These are phyloP conservation scores for Rhegmatorhina hoffmannsi DNA, from an alignment of 2,113 vertebrate species.

Conservation along the genomic window DNA sequence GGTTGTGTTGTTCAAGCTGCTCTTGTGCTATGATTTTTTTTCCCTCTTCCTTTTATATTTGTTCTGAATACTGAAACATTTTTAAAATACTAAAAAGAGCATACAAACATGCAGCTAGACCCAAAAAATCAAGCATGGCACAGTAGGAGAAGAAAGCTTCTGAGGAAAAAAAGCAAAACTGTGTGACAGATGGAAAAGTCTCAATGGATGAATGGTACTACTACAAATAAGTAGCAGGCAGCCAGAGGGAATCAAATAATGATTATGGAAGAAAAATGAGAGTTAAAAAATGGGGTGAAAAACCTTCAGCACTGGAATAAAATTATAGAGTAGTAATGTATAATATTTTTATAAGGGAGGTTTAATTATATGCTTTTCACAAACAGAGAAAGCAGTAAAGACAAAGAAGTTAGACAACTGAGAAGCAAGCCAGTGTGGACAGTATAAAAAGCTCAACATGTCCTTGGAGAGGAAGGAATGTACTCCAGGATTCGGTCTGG, in stretches of 20 bases:
- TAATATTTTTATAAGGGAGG: neutral
- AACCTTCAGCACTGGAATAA: conserved; percentile 56
- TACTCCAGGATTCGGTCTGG: conserved; percentile 79
- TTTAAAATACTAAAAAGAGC: conserved; percentile 49
- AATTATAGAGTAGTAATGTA: conserved; percentile 56
- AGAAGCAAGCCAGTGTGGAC: conserved; percentile 65
- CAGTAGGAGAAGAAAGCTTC: conserved; percentile 80
- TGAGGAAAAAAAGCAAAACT: conserved; percentile 81
- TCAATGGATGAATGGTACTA: conserved; percentile 89
- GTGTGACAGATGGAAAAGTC: conserved; percentile 91
- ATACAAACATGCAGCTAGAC: conserved; percentile 64
- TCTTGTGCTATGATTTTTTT: neutral
- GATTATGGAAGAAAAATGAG: conserved; percentile 84
- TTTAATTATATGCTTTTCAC: neutral
- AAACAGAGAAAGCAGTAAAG: conserved; percentile 36
- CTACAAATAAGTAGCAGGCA: conserved; percentile 82
- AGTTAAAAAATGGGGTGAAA: conserved; percentile 70
- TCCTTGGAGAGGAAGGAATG: conserved; percentile 80
- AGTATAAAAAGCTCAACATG: conserved; percentile 73
- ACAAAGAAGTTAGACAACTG: conserved; percentile 64
- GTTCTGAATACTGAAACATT: neutral
- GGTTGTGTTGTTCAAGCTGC: neutral
- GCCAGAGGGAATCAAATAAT: conserved; percentile 85
- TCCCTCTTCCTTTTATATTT: neutral
- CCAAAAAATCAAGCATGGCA: conserved; percentile 76